Base-by-base conservation (phyloP, 2,797 vertebrate species). In the Poecilia picta region DNA sequence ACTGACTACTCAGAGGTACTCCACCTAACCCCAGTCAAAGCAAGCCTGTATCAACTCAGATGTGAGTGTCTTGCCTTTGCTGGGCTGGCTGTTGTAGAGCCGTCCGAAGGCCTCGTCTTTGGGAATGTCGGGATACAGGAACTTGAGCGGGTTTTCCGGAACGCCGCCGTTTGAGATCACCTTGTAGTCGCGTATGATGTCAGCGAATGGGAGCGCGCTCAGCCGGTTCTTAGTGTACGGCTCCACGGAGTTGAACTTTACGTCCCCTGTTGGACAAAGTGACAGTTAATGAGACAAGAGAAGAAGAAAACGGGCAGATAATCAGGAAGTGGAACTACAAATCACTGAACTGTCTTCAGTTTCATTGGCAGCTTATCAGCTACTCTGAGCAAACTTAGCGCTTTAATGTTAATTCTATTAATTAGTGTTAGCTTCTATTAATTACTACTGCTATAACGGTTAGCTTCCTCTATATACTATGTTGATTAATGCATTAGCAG, bases 171-270 rank as follows among this genome's bases (percentile, higher is more conserved):
- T 96, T 83, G 97, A 96, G 77, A 99, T 98, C 12, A 99, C 97
- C 92, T 99, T 99, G 94, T 99, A 99, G 90, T 99, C 97, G 0
- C 98, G 95, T 78, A 99, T 96, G 79, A 99, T 99, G 91, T 99
- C 97, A 0, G 98, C 96, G 0, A 99, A 98, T 0, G 98, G 97
- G 76, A 99, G 95, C 0, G 98, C 98, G 0, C 93, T 97, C 16
- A 99, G 94, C 0, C 97, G 96, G 74, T 93, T 97, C 92, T 99
- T 99, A 77, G 97, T 99, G 89, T 99, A 99, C 4, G 98, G 98
- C n/a, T 99, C 98, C 89, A 99, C 98, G 0, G 98, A 99, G 89
- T 98, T 98, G 81, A 99, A 97, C 68, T 96, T 97, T 15, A 96
- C 94, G 0, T 98, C 98, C 80, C 97, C 98, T 99, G 93, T 55